phyloP scores from a whole-genome alignment of 1,140 invertebrate genomes.

The Panagrolaimus sp. region DNA sequence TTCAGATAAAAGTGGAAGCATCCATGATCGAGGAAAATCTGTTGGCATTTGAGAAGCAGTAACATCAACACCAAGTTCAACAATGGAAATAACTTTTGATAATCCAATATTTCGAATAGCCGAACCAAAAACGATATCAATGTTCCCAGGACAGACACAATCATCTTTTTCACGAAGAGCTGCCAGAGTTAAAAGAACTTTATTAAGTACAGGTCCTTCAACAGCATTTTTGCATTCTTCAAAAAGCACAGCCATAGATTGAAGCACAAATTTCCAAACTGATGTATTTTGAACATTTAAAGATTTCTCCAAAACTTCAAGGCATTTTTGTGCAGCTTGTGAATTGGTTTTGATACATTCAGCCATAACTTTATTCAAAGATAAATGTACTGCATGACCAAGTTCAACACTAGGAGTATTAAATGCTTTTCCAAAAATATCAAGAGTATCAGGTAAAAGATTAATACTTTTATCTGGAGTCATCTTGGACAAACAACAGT shows the following conservation, averaged over 20 bases:
- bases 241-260: conserved; percentile 41
- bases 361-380: conserved; percentile 34
- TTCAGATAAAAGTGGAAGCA: conserved; percentile 77
- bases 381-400: conserved; percentile 23
- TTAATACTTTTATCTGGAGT: conserved; percentile 28
- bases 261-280: conserved; percentile 43
- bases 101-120: conserved; percentile 45
- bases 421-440: conserved; percentile 38
- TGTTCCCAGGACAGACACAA: conserved; percentile 41
- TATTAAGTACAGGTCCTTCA: conserved; percentile 30
- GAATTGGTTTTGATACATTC: conserved; percentile 36
- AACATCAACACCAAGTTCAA: conserved; percentile 54
- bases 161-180: conserved; percentile 44
- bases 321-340: conserved; percentile 13
- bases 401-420: conserved; percentile 31
- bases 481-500: conserved; percentile 41
- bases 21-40: conserved; percentile 77
- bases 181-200: conserved; percentile 40
- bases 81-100: conserved; percentile 30
- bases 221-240: conserved; percentile 36
- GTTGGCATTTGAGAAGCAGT: conserved; percentile 34
- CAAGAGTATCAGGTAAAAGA: conserved; percentile 32
- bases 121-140: conserved; percentile 47
- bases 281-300: conserved; percentile 36
- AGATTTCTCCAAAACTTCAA: conserved; percentile 27